A percentile compares a stretch with the other conserved stretches of the same genome.
Evolutionary conservation across 2,113 vertebrate genomes (phyloP).

Genomic region (Anoplopoma fimbria): DNA sequence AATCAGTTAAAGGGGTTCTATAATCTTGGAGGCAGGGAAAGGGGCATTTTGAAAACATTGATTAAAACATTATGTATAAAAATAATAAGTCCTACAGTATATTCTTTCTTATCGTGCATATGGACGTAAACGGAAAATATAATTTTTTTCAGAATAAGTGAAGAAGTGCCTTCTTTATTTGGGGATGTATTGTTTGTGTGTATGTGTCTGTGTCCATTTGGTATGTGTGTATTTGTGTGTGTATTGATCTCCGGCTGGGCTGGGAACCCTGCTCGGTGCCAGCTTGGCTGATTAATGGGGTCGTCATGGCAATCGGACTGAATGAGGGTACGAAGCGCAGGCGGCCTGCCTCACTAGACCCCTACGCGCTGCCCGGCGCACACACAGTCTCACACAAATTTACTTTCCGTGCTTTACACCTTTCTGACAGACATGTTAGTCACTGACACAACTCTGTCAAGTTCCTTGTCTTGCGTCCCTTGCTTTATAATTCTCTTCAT

Average conservation of each 20-base stretch:
- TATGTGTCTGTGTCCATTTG: constrained; percentile 41
- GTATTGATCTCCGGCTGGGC: constrained; percentile 98
- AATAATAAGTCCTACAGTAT: neutral
- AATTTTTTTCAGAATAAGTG: neutral
- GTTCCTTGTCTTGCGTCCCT: constrained; percentile 58
- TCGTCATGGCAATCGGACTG: constrained; percentile 97
- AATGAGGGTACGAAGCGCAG: constrained; percentile 95
- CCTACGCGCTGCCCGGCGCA: constrained; percentile 85
- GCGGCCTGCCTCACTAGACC: constrained; percentile 88
- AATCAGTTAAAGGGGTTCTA: neutral
- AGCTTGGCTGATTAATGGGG: constrained; percentile 99
- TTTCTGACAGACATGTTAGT: constrained; percentile 62
- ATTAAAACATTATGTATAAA: neutral
- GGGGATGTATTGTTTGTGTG: constrained; percentile 28
- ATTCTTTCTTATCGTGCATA: neutral
- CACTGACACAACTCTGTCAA: constrained; percentile 57
- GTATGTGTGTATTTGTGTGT: constrained; percentile 81
- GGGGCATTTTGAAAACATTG: neutral
- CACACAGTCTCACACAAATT: constrained; percentile 55
- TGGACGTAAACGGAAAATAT: neutral
- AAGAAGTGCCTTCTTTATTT: too few species aligned
- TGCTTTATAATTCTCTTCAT: neutral
- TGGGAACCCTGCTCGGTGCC: constrained; percentile 95
- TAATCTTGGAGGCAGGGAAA: neutral
- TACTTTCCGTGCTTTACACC: constrained; percentile 54